These are phyloP conservation scores for Halichoerus grypus DNA, from an alignment of 2,113 vertebrate species.

Conservation along the genomic window DNA sequence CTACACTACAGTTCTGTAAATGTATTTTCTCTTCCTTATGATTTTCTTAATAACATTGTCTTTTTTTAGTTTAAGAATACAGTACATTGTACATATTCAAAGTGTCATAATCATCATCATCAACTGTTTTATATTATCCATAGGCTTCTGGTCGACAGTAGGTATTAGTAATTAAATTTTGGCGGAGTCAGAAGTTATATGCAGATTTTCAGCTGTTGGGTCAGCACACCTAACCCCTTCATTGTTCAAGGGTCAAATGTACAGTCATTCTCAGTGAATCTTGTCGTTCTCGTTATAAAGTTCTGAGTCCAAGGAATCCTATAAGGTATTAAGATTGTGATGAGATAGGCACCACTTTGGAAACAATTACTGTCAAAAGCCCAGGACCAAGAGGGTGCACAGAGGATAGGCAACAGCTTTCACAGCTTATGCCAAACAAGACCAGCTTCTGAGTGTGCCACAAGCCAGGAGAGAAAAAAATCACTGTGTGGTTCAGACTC, in stretches of 20 bases:
- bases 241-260: not conserved
- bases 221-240: not conserved
- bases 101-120: not conserved
- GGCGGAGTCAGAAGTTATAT: not conserved
- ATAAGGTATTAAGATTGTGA: not conserved
- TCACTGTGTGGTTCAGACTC: not conserved
- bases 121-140: not conserved
- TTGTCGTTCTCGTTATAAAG: not conserved
- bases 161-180: not conserved
- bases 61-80: not conserved
- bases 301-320: not conserved
- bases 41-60: not conserved
- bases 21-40: not conserved
- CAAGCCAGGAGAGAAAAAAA: not conserved
- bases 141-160: not conserved
- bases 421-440: not conserved
- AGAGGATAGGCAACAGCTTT: not conserved
- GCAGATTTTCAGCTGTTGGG: not conserved
- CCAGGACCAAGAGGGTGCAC: not conserved
- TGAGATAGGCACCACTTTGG: not conserved
- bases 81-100: not conserved
- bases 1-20: not conserved
- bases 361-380: not conserved
- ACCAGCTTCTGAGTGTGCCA: not conserved
- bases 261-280: not conserved